These are phyloP conservation scores for Clitarchus hookeri DNA, from an alignment of 2,888 invertebrate species.

Conservation along the genomic window DNA sequence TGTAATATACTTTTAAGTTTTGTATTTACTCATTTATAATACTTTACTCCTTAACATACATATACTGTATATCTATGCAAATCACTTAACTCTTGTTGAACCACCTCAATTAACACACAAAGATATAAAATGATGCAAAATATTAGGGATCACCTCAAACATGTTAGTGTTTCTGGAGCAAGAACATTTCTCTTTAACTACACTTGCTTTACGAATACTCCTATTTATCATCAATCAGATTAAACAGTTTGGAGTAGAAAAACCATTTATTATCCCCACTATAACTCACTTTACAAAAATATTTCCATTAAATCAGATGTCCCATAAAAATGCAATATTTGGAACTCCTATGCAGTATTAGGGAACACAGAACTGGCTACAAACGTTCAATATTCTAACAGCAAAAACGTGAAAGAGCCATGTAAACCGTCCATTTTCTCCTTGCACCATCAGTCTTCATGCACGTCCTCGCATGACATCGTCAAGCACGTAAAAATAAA, in stretches of 20 bases:
- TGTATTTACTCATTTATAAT: too few relatives aligned
- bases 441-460: not conserved
- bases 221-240: not conserved
- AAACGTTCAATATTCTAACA: not conserved
- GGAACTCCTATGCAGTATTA: not conserved
- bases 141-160: not conserved
- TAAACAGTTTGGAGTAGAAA: not conserved
- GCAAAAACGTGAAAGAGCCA: not conserved
- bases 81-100: too few relatives aligned
- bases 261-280: not conserved
- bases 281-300: slow-evolving; percentile 1
- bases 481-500: not conserved
- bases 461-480: not conserved
- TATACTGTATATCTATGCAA: too few relatives aligned
- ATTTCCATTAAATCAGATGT: not conserved
- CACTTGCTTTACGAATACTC: not conserved
- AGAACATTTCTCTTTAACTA: not conserved
- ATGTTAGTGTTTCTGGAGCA: not conserved
- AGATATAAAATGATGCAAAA: not conserved
- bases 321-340: slow-evolving; percentile 8
- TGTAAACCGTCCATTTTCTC: not conserved
- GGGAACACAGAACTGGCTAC: not conserved
- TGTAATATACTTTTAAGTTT: too few relatives aligned
- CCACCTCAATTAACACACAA: too few relatives aligned
- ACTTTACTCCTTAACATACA: too few relatives aligned